phyloP scores from a whole-genome alignment of 2,888 invertebrate genomes.

The Leptopilina drosophilae region DNA sequence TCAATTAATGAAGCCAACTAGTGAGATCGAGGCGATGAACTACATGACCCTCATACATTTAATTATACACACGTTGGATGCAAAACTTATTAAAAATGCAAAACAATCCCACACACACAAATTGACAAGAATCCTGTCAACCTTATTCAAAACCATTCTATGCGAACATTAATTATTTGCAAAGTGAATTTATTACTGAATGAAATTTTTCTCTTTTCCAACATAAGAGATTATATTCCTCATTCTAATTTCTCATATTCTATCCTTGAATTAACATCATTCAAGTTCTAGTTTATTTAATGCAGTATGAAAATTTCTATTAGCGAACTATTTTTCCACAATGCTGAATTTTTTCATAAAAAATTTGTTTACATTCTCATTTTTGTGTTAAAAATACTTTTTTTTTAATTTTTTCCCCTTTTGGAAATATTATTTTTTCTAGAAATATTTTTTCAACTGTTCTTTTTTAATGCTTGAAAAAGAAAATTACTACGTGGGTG shows the following conservation, averaged over 20 bases:
- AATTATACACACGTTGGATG: slow-evolving; percentile 9
- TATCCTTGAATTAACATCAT: slow-evolving; percentile 1
- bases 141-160: slow-evolving; percentile 12
- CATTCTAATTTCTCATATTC: no score
- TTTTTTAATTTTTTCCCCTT: no score
- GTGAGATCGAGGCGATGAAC: slow-evolving; percentile 57
- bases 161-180: slow-evolving; percentile 20
- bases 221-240: background rate
- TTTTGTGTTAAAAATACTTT: no score
- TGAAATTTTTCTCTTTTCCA: background rate
- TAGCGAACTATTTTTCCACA: no score
- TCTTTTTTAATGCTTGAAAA: no score
- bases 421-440: no score
- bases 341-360: no score
- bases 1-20: slow-evolving; percentile 59
- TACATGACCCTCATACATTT: slow-evolving; percentile 49
- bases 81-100: slow-evolving; percentile 29
- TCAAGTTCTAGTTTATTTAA: background rate
- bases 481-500: no score
- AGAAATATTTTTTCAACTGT: no score
- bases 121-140: slow-evolving; percentile 18
- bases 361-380: no score
- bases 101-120: slow-evolving; percentile 29
- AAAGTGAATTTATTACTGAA: slow-evolving; percentile 2
- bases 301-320: no score